Base-by-base conservation (phyloP, 2,113 vertebrate species). In the Turdus rufiventris region DNA sequence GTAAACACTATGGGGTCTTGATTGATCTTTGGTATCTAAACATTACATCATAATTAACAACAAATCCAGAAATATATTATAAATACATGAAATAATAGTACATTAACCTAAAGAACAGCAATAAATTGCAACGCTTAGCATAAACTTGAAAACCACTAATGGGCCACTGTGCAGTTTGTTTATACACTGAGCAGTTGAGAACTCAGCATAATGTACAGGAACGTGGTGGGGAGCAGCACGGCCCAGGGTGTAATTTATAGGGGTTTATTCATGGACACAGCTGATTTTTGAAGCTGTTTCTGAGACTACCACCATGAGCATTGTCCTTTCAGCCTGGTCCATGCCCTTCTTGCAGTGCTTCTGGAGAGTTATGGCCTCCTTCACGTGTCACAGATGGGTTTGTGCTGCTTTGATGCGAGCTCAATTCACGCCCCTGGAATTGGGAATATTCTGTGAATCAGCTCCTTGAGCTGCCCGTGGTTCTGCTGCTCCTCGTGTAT, bases 131-230 rank as follows among this genome's bases (percentile, higher is more conserved):
- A 85, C 29, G 75, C 61, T 71, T 93, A 92, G 93, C 74, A 76
- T 94, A 97, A 96, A 94, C 94, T 97, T 93, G 83, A 53, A 97
- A 97, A 96, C 88, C 96, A 93, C 97, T 97, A 97, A 96, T 96
- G 96, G 97, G 91, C 85, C 94, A 91, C 94, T 86, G 93, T 58
- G 88, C 93, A 91, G 91, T 77, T 94, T 96, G 92, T 95, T 95
- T 95, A 91, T 95, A 38, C 38, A 56, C 16, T 12, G 20, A 68
- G 85, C 87, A 93, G 91, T 91, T 54, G 34, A 97, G 92, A 94
- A 93, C 79, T 88, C 61, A 16, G 66, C 36, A 8, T 78, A 93
- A 92, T 94, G 58, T 65, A 62, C 81, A 86, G 85, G 85, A 85
- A 75, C 18, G 36, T 78, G 92, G 83, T 61, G 68, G 74, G 57